Evolutionary conservation across 2,888 invertebrate species (phyloP).

Genomic region (Oscheius sp.): DNA sequence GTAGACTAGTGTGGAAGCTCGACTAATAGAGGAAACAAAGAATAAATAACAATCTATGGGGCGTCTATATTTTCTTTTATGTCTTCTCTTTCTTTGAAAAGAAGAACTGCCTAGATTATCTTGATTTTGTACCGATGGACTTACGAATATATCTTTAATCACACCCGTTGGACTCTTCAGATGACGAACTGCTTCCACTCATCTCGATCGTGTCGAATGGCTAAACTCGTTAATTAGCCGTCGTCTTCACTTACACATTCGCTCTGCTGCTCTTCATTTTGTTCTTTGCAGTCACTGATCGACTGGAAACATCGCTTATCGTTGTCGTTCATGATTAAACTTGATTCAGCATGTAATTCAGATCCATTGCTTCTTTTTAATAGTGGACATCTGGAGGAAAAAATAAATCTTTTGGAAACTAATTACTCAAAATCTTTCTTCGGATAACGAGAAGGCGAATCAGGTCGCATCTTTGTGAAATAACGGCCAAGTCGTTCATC

Average conservation of each 20-base stretch:
- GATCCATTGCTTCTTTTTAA: background rate
- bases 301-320: background rate
- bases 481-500: slow-evolving; percentile 19
- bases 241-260: background rate
- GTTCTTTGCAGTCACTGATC: no score
- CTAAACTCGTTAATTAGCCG: background rate
- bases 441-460: slow-evolving; percentile 57
- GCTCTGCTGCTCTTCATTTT: no score
- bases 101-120: no score
- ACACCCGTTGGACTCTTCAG: background rate
- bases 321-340: no score
- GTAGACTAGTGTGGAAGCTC: slow-evolving; percentile 1
- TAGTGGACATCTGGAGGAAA: no score
- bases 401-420: background rate
- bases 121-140: no score
- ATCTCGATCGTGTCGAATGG: background rate
- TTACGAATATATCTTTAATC: no score
- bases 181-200: background rate
- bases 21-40: background rate
- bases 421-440: no score
- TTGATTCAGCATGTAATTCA: no score
- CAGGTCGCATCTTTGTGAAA: slow-evolving; percentile 58
- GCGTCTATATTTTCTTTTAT: background rate
- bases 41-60: background rate
- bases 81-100: no score